Evolutionary conservation across 2,113 vertebrate genomes (phyloP), one percentile per base, ranked within the genome.

Genomic region (Prionailurus bengalensis): DNA sequence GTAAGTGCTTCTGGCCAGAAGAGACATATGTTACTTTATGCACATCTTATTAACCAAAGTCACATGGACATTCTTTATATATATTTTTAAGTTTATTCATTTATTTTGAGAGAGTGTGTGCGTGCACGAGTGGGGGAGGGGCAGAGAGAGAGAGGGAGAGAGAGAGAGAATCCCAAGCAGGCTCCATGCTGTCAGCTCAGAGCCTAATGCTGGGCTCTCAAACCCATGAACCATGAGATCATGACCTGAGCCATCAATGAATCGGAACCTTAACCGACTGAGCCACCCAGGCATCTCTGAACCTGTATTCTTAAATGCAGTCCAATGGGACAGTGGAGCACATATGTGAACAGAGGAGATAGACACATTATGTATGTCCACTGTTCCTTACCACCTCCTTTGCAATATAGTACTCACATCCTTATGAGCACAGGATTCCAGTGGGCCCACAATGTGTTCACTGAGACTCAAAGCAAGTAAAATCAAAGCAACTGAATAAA

Each of bases 41-140:
- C 12, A 81, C 21, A 78, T 89, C 74, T 94, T 92, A 90, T 79
- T 79, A 87, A 51, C n/a, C 39, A 39, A 86, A 86, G 45, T 88
- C 45, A 89, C 21, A n/a, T 12, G n/a, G 84, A 58, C 39, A 53
- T 91, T 91, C 71, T 80, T 61, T 61, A 23, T 61, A 61, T 61
- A 61, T 25, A 23, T 23, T 61, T 61, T 61, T 61, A 21, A 61
- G 8, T 23, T 23, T 9, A 23, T 61, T 61, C 23, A 23, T 61
- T 61, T 61, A 61, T 61, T 61, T 61, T 61, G 21, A 61, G 58
- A 61, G 7, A 61, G 58, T 4, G 58, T 61, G 8, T 61, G 58
- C 25, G 7, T 61, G 58, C 58, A 61, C 21, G 2, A 61, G 58
- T 8, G 0, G 58, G 23, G 58, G 17, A 61, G 58, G 17, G 58